Conservation (phyloP, 2,113 vertebrate species). For the Bucco capensis region DNA sequence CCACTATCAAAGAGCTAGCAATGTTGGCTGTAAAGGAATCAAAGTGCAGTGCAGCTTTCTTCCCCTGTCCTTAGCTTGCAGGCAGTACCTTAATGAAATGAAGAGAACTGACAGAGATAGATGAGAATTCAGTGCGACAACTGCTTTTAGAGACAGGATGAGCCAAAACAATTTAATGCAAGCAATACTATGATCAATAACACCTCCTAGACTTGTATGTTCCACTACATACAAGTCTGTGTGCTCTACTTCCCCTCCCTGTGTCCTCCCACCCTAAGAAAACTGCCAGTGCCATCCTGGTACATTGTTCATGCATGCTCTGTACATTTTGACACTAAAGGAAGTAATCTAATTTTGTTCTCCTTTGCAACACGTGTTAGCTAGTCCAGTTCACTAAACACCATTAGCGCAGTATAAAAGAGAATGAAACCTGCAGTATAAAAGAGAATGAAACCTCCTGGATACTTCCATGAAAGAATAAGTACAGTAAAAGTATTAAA, state of each 20-base stretch:
- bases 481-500: not conserved
- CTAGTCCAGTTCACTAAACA: not conserved
- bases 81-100: not conserved
- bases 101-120: not conserved
- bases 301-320: not conserved
- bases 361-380: not conserved
- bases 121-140: conserved; percentile 18
- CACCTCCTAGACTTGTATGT: not conserved
- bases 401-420: no score
- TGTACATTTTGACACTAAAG: not conserved
- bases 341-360: not conserved
- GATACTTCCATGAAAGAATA: not conserved
- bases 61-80: not conserved
- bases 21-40: not conserved
- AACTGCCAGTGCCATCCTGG: not conserved
- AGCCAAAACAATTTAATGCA: conserved; percentile 8
- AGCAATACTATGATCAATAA: conserved; percentile 37
- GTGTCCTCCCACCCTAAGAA: not conserved
- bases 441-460: not conserved
- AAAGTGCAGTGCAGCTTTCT: not conserved
- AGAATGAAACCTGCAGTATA: no score
- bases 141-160: not conserved
- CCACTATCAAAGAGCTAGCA: not conserved
- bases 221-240: not conserved
- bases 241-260: not conserved